phyloP scores from a whole-genome alignment of 2,888 invertebrate genomes.

The Phaedon cochleariae region DNA sequence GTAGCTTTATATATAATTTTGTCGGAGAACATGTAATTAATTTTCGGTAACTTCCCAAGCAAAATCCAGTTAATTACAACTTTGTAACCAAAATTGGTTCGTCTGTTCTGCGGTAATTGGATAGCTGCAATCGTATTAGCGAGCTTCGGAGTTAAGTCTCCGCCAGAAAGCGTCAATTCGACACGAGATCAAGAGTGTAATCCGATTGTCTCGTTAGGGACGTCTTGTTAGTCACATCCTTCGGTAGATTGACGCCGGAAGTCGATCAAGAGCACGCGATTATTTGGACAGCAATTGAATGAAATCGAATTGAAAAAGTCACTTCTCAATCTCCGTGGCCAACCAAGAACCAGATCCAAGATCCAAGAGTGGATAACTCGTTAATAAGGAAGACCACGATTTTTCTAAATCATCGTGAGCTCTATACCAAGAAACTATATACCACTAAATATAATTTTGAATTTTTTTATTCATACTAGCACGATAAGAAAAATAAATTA shows the following conservation, averaged over 20 bases:
- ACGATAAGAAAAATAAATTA: too few species aligned
- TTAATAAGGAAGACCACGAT: too few species aligned
- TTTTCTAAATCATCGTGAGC: too few species aligned
- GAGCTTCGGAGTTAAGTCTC: constrained; percentile 45
- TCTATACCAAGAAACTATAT: too few species aligned
- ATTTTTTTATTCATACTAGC: too few species aligned
- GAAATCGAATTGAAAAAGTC: not conserved
- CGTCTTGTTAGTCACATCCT: constrained; percentile 58
- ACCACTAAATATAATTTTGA: too few species aligned
- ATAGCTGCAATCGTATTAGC: constrained; percentile 56
- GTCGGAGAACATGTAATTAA: constrained; percentile 6
- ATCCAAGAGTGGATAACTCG: too few species aligned
- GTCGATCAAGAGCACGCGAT: constrained; percentile 6
- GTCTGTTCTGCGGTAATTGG: constrained; percentile 49
- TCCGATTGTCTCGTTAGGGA: constrained; percentile 62
- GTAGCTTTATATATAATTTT: not conserved
- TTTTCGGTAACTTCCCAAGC: constrained; percentile 4
- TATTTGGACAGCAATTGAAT: not conserved
- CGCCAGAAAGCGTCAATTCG: constrained; percentile 57
- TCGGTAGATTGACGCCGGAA: constrained; percentile 28
- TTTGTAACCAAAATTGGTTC: constrained; percentile 22
- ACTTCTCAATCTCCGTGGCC: not conserved
- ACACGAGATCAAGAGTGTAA: constrained; percentile 60
- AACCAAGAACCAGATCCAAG: too few species aligned
- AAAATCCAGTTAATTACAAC: constrained; percentile 25